Conservation (phyloP, 1,140 invertebrate species). For the Drosophila kurseongensis region DNA sequence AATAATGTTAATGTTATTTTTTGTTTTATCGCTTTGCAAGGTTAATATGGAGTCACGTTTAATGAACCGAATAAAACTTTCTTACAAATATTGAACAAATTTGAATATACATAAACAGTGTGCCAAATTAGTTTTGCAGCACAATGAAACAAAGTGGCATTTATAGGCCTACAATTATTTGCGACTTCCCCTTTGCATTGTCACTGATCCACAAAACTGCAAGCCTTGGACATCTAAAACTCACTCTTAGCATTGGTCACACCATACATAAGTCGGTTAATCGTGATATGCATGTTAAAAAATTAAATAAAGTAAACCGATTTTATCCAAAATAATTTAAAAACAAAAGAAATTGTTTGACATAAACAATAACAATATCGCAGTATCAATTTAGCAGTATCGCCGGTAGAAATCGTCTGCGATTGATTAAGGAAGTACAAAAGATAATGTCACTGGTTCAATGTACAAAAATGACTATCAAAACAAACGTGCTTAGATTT, state of each 20-base stretch:
- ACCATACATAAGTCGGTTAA: constrained; percentile 3
- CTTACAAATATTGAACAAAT: not conserved
- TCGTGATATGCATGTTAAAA: constrained; percentile 17
- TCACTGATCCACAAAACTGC: constrained; percentile 17
- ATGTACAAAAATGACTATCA: constrained; percentile 14
- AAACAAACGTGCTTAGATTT: not conserved
- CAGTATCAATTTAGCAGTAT: constrained; percentile 5
- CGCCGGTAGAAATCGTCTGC: constrained; percentile 23
- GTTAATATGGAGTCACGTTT: constrained; percentile 34
- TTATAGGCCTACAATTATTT: constrained; percentile 11
- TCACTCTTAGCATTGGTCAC: constrained; percentile 19
- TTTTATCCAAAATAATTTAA: not conserved
- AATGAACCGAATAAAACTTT: constrained; percentile 28
- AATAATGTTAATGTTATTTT: constrained; percentile 25
- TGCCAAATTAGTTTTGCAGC: not conserved
- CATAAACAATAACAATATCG: constrained; percentile 8
- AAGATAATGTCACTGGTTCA: constrained; percentile 17
- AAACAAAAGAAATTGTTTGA: constrained; percentile 18
- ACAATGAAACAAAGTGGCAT: constrained; percentile 2
- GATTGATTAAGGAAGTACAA: constrained; percentile 25
- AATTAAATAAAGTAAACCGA: not conserved
- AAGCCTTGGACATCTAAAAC: constrained; percentile 21
- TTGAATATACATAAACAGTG: not conserved
- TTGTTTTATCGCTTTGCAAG: constrained; percentile 24
- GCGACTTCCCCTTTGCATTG: constrained; percentile 23